Conservation (phyloP, 2,888 invertebrate genomes). For the Cephus sareptanus region DNA sequence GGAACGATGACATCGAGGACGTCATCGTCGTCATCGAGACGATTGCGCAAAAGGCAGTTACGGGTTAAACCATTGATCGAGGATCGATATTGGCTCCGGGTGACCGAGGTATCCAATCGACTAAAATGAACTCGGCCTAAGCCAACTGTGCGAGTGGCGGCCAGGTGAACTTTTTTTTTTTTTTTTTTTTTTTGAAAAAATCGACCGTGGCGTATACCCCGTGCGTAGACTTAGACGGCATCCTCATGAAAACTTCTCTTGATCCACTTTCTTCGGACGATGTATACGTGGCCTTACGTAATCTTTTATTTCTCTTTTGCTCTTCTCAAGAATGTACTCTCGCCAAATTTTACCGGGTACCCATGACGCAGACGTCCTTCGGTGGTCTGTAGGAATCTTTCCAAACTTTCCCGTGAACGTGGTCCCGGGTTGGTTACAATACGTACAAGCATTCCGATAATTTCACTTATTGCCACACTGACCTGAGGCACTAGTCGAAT, state of each 20-base stretch:
- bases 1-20: not conserved
- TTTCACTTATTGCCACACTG: not conserved
- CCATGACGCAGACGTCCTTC: not conserved
- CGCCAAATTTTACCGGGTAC: not conserved
- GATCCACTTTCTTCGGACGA: not conserved
- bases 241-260: not conserved
- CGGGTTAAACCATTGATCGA: not conserved
- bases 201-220: not conserved
- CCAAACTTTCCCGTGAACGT: not conserved
- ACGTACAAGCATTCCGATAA: not conserved
- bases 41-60: not conserved
- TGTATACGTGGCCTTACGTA: not conserved
- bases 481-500: not conserved
- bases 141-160: not conserved
- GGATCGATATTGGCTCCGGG: not conserved
- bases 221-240: not conserved
- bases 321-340: not conserved
- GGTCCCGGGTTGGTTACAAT: not conserved
- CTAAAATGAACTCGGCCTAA: not conserved
- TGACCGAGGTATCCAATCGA: not conserved
- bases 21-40: not conserved
- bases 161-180: not conserved
- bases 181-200: not conserved
- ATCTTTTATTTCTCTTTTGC: not conserved
- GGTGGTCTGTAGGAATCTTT: not conserved